A percentile compares a stretch with the other conserved stretches of the same genome.
Evolutionary conservation across 2,113 vertebrate genomes (phyloP).

Genomic region (Saccopteryx bilineata): DNA sequence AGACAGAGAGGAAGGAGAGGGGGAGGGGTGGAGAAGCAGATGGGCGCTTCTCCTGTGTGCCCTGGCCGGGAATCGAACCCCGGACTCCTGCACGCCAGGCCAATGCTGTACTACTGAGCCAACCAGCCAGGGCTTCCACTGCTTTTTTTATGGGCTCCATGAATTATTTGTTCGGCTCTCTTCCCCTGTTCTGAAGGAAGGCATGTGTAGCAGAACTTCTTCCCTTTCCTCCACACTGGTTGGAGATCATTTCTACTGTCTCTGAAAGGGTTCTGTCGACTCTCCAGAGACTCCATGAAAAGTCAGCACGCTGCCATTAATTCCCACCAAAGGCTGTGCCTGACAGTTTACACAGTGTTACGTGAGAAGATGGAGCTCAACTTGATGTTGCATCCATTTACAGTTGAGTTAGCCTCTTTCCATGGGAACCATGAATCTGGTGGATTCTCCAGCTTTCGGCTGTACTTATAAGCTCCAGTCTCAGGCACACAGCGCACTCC

Average conservation of each 20-base stretch:
- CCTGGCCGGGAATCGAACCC: no score
- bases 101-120: no score
- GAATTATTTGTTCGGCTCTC: background rate
- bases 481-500: background rate
- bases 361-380: background rate
- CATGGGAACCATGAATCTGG: background rate
- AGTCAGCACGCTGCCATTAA: background rate
- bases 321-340: background rate
- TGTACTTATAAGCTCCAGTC: background rate
- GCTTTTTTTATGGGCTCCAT: no score
- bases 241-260: background rate
- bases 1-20: no score
- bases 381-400: slow-evolving; percentile 17
- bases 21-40: no score
- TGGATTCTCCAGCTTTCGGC: background rate
- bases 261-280: background rate
- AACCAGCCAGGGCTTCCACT: no score
- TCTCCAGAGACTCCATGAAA: background rate
- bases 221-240: background rate
- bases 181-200: background rate
- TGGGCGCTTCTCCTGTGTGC: no score
- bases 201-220: background rate
- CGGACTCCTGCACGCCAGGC: no score
- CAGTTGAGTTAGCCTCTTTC: slow-evolving; percentile 16
- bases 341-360: background rate